Conservation (phyloP, 2,797 vertebrate genomes). For the Eremophila alpestris region DNA sequence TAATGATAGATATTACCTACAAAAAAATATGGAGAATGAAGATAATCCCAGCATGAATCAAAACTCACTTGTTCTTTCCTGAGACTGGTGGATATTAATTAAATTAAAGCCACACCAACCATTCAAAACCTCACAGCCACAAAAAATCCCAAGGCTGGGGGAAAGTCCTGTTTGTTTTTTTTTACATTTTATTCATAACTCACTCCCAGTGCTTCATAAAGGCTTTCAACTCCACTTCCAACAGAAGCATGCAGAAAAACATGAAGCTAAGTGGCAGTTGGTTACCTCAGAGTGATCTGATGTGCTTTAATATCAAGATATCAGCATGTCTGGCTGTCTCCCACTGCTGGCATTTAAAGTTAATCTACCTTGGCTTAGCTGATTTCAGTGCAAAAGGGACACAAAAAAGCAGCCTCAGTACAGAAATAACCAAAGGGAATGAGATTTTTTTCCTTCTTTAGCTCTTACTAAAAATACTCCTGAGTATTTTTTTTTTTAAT, state of each 20-base stretch:
- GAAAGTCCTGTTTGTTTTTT: background rate
- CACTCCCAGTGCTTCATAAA: background rate
- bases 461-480: background rate
- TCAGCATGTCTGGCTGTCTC: background rate
- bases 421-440: background rate
- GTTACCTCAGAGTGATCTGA: background rate
- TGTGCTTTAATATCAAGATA: background rate
- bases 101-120: background rate
- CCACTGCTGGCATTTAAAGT: background rate
- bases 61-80: background rate
- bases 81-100: background rate
- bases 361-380: background rate
- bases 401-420: background rate
- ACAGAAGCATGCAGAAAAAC: background rate
- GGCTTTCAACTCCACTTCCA: background rate
- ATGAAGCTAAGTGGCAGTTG: background rate
- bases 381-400: background rate
- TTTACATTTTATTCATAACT: background rate
- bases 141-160: fast-evolving
- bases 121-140: background rate
- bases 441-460: background rate
- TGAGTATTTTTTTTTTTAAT: background rate
- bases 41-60: background rate
- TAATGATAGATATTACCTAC: too few species aligned
- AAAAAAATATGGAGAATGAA: background rate